Evolutionary conservation across 92 coral and sea anemone species (phyloP).

Genomic region (Ricordea florida): DNA sequence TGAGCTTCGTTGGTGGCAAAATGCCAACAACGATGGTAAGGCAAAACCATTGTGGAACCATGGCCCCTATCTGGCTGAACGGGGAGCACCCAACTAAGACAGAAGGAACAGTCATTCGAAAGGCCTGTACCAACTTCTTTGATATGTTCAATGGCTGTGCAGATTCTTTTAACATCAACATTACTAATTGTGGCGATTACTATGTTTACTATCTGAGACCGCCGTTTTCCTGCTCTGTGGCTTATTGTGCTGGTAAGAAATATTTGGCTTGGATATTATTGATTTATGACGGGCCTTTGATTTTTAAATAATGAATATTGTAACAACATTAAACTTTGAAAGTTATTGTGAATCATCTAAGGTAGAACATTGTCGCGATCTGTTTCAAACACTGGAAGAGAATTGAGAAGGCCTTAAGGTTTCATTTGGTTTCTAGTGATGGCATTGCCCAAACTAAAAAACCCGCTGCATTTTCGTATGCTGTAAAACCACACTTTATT

Average conservation of each 20-base stretch:
- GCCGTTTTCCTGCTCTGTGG: not conserved
- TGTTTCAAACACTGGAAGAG: no score
- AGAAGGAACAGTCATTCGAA: not conserved
- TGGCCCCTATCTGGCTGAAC: not conserved
- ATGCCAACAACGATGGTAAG: conserved; percentile 3
- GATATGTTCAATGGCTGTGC: not conserved
- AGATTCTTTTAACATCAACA: not conserved
- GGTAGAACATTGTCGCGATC: no score
- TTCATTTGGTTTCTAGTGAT: no score
- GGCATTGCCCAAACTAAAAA: no score
- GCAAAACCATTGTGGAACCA: conserved; percentile 5
- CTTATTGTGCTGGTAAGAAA: conserved; percentile 24
- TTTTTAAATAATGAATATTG: no score
- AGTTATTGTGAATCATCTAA: no score
- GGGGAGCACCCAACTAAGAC: not conserved
- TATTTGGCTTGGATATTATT: no score
- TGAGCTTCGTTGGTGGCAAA: conserved; percentile 5
- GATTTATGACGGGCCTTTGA: no score
- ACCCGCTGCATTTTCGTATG: no score
- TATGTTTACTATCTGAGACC: conserved; percentile 15
- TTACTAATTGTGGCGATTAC: not conserved
- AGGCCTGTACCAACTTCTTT: not conserved
- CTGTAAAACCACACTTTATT: no score
- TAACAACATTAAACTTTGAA: no score
- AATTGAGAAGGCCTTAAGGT: no score